Conservation (phyloP, 2,888 invertebrate genomes). For the Anthrax anthrax region DNA sequence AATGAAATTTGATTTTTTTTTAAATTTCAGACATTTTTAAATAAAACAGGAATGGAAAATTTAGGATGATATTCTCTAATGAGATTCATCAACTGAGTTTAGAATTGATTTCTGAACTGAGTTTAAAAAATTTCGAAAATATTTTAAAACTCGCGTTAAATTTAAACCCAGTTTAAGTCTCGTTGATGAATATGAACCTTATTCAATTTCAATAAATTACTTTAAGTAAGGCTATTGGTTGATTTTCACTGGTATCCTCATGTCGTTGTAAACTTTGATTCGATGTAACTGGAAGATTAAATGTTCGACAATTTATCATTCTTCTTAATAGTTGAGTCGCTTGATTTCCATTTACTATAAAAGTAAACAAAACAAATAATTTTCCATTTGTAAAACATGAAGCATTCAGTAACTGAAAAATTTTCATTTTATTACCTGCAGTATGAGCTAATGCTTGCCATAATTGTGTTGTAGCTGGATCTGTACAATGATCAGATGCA, state of each 20-base stretch:
- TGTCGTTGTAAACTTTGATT: slow-evolving; percentile 17
- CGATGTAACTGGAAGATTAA: slow-evolving; percentile 53
- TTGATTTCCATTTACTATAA: slow-evolving; percentile 43
- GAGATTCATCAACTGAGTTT: too few species aligned
- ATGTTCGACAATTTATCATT: slow-evolving; percentile 60
- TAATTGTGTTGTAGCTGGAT: slow-evolving; percentile 33
- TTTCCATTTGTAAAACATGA: not conserved
- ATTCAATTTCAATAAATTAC: too few species aligned
- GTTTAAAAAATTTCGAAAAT: too few species aligned
- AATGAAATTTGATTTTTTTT: too few species aligned
- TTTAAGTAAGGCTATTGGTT: slow-evolving; percentile 32
- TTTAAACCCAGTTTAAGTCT: too few species aligned
- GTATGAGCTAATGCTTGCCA: slow-evolving; percentile 35
- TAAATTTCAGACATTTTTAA: too few species aligned
- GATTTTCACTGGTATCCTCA: slow-evolving; percentile 22
- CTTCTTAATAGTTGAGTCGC: slow-evolving; percentile 61
- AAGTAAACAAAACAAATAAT: slow-evolving; percentile 10
- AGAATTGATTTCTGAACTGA: too few species aligned
- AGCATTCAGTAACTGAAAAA: not conserved
- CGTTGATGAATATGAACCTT: too few species aligned
- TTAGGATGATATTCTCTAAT: too few species aligned
- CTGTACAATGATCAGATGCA: slow-evolving; percentile 31
- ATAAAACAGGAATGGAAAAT: too few species aligned
- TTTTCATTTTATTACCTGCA: slow-evolving; percentile 22
- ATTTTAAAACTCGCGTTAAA: too few species aligned